Base-by-base conservation (phyloP, 2,113 vertebrate species). In the Rallus limicola region DNA sequence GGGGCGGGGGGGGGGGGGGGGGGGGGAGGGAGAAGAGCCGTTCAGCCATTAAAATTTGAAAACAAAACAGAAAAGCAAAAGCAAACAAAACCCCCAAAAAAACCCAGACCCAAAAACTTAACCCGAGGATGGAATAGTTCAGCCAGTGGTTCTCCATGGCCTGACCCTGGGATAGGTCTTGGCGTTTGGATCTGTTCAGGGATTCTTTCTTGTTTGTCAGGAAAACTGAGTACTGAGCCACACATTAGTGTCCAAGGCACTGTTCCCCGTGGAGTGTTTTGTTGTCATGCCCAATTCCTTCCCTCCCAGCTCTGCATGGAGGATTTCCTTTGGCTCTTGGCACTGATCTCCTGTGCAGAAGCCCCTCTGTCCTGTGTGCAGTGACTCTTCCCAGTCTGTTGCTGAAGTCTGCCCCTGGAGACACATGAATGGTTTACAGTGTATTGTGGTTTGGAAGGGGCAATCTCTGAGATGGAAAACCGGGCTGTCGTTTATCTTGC, bases 281-380 rank as follows among this genome's bases (percentile, higher is more conserved):
- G 91, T 90, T 90, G 67, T 79, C 40, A 3, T 87, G 82, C 74
- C 91, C 76, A 23, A 5, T 92, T 42, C 58, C 42, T 78, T 91
- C 90, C 76, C 78, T 87, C 82, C 60, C 65, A 46, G 44, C 79
- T 55, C 83, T n/a, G 28, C 67, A 40, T 9, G 64, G 67, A 93
- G 94, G 95, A 90, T 93, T 96, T 96, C 85, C 92, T 93, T 84
- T 81, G 74, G 69, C 87, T 92, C 78, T 69, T 87, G 92, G 93
- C 91, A 75, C 19, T 25, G 53, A 76, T 75, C 48, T 71, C 38
- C n/a, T 3, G 1, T 19, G 91, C 78, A 94, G 92, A 88, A 88
- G 46, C 74, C 89, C 74, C 74, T 60, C 55, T 65, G 59, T 59
- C 69, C 80, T 38, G 2, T 28, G 50, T 71, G 86, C 78, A 55